Percentiles rank a stretch among this genome's conserved stretches.
phyloP scores from a whole-genome alignment of 2,888 invertebrate genomes.

The Entomobrya proxima region DNA sequence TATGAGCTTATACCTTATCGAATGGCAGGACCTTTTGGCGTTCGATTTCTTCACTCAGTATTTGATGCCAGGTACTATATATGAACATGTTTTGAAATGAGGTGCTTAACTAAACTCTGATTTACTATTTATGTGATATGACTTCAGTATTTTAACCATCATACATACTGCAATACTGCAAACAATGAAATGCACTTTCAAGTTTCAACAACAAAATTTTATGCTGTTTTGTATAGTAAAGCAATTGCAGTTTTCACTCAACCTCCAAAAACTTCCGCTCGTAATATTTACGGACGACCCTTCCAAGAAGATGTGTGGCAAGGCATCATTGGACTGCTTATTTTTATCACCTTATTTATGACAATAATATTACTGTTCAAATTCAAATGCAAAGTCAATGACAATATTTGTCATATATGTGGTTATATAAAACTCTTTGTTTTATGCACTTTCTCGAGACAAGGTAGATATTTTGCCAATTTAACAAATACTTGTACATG shows the following conservation, averaged over 20 bases:
- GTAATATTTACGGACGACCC: neutral
- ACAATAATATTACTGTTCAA: neutral
- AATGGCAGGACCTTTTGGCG: slow-evolving; percentile 6
- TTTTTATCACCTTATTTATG: neutral
- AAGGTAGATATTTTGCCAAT: no score
- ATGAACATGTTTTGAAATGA: no score
- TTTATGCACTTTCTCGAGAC: neutral
- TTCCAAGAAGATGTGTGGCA: neutral
- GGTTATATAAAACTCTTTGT: neutral
- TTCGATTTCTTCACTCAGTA: slow-evolving; percentile 19
- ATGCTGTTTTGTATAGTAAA: neutral
- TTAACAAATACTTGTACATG: no score
- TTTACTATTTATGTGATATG: no score
- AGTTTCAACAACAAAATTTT: no score
- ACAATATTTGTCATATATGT: neutral
- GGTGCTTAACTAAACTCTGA: no score
- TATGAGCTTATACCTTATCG: slow-evolving; percentile 28
- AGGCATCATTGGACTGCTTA: neutral
- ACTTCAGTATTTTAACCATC: no score
- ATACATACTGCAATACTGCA: no score
- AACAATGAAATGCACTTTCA: no score
- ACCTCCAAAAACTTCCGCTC: neutral
- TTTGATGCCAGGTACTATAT: neutral
- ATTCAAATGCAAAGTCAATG: neutral
- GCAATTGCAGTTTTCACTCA: slow-evolving; percentile 14